Evolutionary conservation across 2,797 vertebrate species (phyloP), one percentile per base, ranked within the genome.

Genomic region (Salarias fasciatus): DNA sequence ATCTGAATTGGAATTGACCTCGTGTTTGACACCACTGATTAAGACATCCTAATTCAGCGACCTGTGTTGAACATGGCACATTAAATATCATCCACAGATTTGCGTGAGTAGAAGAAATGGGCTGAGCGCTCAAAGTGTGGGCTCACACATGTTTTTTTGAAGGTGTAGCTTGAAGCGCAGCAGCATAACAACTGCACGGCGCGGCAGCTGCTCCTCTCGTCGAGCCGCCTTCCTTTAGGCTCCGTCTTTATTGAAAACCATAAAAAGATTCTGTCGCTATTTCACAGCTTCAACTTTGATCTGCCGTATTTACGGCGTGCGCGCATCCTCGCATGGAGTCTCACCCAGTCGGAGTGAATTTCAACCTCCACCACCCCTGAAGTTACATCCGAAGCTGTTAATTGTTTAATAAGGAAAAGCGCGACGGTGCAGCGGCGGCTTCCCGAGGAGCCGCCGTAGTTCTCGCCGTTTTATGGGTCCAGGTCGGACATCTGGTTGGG

Each of bases 401-500:
- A 18, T 11, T 36, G 18, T 46, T 53, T 36, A 41, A 31, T 53
- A 50, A 33, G 8, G n/a, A 45, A 41, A n/a, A 9, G 8, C 15
- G 28, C 24, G 36, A 29, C 47, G 11, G 52, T 37, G 37, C 45
- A 45, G 3, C 6, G 36, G 30, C 4, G 28, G 29, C 0, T 8
- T 33, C 33, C 8, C 0, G 29, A 57, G 18, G 2, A 44, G 13
- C 33, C 31, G 12, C 11, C 2, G 0, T 11, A 14, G 24, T 9
- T 66, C 30, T 46, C 35, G 30, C 12, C 36, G 29, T 67, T 67
- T 53, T 47, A 56, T 6, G 42, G 62, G 45, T 30, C 30, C 5
- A 46, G 41, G 60, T 77, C 60, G 36, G 73, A 63, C 63, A 67
- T 73, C 68, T 79, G 70, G 52, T 83, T 75, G 53, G 28, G 43